phyloP scores from a whole-genome alignment of 2,797 vertebrate genomes.

The Ambastaia sidthimunki region DNA sequence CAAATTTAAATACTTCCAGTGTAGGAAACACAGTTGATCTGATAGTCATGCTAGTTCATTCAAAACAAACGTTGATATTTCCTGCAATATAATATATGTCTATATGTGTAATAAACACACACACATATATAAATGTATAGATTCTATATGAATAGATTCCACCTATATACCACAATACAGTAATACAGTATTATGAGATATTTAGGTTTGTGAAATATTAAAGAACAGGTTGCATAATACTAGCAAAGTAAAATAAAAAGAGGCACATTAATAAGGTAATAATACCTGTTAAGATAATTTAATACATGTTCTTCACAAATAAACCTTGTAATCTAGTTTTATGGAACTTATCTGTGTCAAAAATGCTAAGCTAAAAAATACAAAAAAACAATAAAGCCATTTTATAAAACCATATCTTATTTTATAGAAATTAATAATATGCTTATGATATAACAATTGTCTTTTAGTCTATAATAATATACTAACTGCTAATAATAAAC shows the following conservation, averaged over 20 bases:
- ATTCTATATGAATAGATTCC: too few relatives aligned
- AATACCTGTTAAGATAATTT: not conserved
- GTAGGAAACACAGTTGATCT: constrained; percentile 33
- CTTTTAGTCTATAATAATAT: too few relatives aligned
- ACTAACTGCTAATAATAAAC: not conserved
- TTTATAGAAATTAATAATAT: not conserved
- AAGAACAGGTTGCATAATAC: not conserved
- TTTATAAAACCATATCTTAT: not conserved
- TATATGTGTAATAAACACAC: not conserved
- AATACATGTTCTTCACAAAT: not conserved
- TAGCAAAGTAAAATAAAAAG: not conserved
- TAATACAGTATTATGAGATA: not conserved
- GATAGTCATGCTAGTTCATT: constrained; percentile 58
- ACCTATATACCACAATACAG: not conserved
- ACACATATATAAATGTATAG: too few relatives aligned
- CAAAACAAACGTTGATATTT: constrained; percentile 41
- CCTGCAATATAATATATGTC: not conserved
- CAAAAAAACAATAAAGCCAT: not conserved
- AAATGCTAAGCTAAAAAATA: not conserved
- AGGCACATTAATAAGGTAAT: too few relatives aligned
- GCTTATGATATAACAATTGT: not conserved
- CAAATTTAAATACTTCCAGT: constrained; percentile 52
- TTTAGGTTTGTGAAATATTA: not conserved
- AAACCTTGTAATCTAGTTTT: not conserved
- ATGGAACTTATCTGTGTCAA: not conserved